Base-by-base conservation (phyloP, 2,888 invertebrate species). In the Pterostichus niger region DNA sequence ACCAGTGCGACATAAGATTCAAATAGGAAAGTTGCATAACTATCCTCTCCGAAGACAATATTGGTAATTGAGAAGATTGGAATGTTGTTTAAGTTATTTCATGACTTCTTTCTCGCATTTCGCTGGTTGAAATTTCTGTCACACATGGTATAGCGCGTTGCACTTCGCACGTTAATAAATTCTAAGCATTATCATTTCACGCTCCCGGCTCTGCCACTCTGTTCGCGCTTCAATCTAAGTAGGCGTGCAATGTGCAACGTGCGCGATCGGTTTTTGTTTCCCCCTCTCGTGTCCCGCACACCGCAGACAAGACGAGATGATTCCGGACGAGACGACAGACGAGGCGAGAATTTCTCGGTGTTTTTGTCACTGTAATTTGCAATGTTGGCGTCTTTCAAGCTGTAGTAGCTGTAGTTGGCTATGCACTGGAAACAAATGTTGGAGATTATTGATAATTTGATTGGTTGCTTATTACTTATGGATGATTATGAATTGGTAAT, bases 181-280 rank as follows among this genome's bases (percentile, higher is more conserved):
- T 64, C 64, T 64, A 64, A 64, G 35, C 64, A 64, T 64, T 64
- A 64, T 64, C 64, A 35, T 64, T 64, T 64, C 64, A 64, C 64
- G 64, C 64, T 35, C 40, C 5, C 6, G 40, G 40, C 40, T 24
- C 40, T 6, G 40, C 7, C 40, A 3, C 40, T 9, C 1, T 0
- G 40, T 40, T 9, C 9, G 6, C 40, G n/a, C 40, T 64, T 31
- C 31, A 17, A 64, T 64, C 64, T 17, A 64, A 64, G 64, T 64
- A 64, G 64, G 64, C 64, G 64, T 64, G 40, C 40, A 35, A 15
- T 64, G 64, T 64, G 64, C 64, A 33, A 64, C 56, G 56, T 56
- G 56, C 56, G 24, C 56, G 64, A 64, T 64, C 64, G 64, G 64
- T 40, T 64, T 64, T 64, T 64, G 35, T 64, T 31, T 59, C 31